These are phyloP conservation scores for Cylas formicarius DNA, from an alignment of 1,140 invertebrate genomes.

Conservation along the genomic window DNA sequence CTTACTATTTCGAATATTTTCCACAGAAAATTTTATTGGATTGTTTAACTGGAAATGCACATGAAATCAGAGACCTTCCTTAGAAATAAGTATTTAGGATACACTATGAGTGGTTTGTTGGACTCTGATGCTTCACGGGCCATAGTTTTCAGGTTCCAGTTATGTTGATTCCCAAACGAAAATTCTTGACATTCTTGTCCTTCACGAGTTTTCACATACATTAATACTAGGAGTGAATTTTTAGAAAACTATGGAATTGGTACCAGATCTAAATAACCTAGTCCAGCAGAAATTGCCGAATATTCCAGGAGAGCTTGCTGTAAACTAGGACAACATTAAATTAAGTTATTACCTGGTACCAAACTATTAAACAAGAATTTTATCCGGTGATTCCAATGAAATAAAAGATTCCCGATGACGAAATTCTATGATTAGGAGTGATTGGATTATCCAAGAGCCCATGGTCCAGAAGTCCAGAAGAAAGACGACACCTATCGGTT, in stretches of 20 bases:
- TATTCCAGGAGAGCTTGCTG: slow-evolving; percentile 11
- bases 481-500: slow-evolving; percentile 26
- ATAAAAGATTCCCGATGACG: slow-evolving; percentile 15
- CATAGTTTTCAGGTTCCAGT: slow-evolving; percentile 11
- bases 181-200: slow-evolving; percentile 18
- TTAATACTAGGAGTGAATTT: slow-evolving; percentile 24
- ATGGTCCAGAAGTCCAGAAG: slow-evolving; percentile 28
- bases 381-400: slow-evolving; percentile 20
- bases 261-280: slow-evolving; percentile 17
- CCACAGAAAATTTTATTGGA: not conserved
- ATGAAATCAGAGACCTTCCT: slow-evolving; percentile 1
- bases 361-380: slow-evolving; percentile 22
- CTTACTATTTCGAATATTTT: not conserved
- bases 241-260: slow-evolving; percentile 22
- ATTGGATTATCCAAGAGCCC: slow-evolving; percentile 24
- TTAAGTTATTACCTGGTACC: slow-evolving; percentile 21
- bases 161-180: slow-evolving; percentile 2
- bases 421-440: slow-evolving; percentile 26
- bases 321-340: slow-evolving; percentile 14
- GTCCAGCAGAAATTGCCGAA: not conserved
- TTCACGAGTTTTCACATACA: slow-evolving; percentile 13
- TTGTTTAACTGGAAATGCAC: slow-evolving; percentile 1
- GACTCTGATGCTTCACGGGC: slow-evolving; percentile 6
- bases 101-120: slow-evolving; percentile 1
- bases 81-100: not conserved